phyloP scores from a whole-genome alignment of 2,113 vertebrate genomes.

The Panthera uncia region DNA sequence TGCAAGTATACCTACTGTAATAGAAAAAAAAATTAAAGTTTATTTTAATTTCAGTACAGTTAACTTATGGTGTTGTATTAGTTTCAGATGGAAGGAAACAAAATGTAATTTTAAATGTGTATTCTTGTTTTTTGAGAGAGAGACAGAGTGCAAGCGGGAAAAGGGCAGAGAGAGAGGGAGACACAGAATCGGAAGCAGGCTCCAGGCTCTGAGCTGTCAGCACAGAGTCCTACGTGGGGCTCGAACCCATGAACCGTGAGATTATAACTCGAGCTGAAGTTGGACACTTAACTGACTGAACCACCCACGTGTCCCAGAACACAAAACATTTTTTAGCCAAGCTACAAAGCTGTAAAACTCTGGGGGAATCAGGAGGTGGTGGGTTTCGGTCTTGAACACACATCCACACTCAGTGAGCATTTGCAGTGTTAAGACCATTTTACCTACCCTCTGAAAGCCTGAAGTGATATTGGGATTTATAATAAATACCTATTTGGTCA shows the following conservation, averaged over 20 bases:
- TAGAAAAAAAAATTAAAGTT: neutral
- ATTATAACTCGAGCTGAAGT: too few species aligned
- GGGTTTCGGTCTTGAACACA: too few species aligned
- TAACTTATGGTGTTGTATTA: neutral
- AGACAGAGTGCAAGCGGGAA: too few species aligned
- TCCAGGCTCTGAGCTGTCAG: too few species aligned
- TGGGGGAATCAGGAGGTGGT: neutral
- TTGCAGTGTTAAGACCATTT: neutral
- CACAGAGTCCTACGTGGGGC: too few species aligned
- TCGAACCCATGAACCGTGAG: too few species aligned
- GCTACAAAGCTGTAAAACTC: neutral
- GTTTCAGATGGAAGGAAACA: neutral
- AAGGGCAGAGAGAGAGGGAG: too few species aligned
- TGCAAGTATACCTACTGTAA: neutral
- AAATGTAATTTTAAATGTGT: neutral
- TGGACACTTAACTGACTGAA: too few species aligned
- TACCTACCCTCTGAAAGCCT: fast-evolving
- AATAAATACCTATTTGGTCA: neutral
- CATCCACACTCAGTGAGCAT: neutral
- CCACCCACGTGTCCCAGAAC: too few species aligned
- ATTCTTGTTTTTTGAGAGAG: too few species aligned
- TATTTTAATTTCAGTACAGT: neutral
- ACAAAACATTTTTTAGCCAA: neutral
- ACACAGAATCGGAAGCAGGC: too few species aligned
- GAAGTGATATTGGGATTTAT: neutral